These are phyloP conservation scores for Cataglyphis rosenhaueri DNA, from an alignment of 2,888 invertebrate species.

Conservation along the genomic window DNA sequence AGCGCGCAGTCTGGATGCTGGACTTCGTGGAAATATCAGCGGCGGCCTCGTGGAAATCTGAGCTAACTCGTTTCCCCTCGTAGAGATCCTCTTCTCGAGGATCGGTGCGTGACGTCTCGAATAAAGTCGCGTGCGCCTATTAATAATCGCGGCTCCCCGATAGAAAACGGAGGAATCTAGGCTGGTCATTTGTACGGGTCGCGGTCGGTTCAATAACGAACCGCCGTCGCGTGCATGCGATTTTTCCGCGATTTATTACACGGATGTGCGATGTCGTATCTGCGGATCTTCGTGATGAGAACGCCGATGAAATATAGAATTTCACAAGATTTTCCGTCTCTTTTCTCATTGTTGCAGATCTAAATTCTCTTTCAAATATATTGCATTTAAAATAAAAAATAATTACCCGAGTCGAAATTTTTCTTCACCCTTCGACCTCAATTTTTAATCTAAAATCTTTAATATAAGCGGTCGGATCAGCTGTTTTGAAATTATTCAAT, in stretches of 20 bases:
- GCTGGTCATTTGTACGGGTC: constrained; percentile 52
- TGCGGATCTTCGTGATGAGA: constrained; percentile 29
- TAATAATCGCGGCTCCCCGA: constrained; percentile 62
- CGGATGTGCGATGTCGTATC: constrained; percentile 40
- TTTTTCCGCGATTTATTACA: constrained; percentile 26
- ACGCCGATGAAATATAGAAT: constrained; percentile 9
- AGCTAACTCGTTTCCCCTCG: constrained; percentile 57
- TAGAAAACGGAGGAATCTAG: constrained; percentile 70
- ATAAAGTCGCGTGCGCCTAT: constrained; percentile 71
- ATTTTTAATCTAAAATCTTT: background rate
- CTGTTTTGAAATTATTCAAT: no score
- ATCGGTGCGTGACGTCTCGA: constrained; percentile 62
- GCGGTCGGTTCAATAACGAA: constrained; percentile 26
- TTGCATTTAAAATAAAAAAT: background rate
- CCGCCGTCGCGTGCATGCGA: constrained; percentile 33
- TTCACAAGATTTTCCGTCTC: background rate
- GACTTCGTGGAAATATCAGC: constrained; percentile 58
- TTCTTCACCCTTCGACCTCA: background rate
- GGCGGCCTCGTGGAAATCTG: constrained; percentile 56
- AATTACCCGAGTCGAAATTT: background rate
- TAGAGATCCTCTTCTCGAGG: constrained; percentile 11
- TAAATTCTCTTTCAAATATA: background rate
- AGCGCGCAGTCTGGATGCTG: no score
- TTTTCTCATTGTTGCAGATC: background rate
- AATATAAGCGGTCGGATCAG: no score